Conservation (phyloP, 2,888 invertebrate genomes). For the Meghimatium bilineatum region DNA sequence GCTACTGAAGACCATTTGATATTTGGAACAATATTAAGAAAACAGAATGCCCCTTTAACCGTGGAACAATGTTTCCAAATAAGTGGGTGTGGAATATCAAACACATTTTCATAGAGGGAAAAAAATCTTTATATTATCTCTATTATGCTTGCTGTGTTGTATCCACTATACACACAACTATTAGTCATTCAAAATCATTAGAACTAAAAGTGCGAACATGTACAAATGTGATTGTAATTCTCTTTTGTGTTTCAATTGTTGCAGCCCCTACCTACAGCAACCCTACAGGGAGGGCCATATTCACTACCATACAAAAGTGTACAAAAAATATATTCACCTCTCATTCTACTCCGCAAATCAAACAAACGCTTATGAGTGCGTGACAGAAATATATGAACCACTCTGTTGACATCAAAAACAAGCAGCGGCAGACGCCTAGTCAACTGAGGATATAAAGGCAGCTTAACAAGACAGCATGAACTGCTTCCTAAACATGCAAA, state of each 20-base stretch:
- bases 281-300: background rate
- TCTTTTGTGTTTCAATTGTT: too few relatives aligned
- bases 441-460: constrained; percentile 36
- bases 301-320: background rate
- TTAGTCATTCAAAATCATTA: too few relatives aligned
- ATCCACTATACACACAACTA: too few relatives aligned
- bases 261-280: too few relatives aligned
- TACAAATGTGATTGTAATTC: too few relatives aligned
- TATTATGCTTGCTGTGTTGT: too few relatives aligned
- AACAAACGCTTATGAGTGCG: constrained; percentile 43
- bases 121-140: too few relatives aligned
- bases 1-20: too few relatives aligned
- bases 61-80: background rate
- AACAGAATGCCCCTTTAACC: background rate
- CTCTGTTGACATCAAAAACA: constrained; percentile 17
- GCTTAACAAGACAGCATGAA: background rate
- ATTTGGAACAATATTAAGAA: background rate
- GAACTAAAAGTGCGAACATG: too few relatives aligned
- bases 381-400: constrained; percentile 37
- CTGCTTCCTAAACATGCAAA: background rate
- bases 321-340: constrained; percentile 33
- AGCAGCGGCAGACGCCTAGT: constrained; percentile 37
- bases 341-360: constrained; percentile 40
- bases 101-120: too few relatives aligned
- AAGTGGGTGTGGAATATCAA: background rate